phyloP scores from a whole-genome alignment of 2,113 vertebrate genomes.

The Ameiurus melas region DNA sequence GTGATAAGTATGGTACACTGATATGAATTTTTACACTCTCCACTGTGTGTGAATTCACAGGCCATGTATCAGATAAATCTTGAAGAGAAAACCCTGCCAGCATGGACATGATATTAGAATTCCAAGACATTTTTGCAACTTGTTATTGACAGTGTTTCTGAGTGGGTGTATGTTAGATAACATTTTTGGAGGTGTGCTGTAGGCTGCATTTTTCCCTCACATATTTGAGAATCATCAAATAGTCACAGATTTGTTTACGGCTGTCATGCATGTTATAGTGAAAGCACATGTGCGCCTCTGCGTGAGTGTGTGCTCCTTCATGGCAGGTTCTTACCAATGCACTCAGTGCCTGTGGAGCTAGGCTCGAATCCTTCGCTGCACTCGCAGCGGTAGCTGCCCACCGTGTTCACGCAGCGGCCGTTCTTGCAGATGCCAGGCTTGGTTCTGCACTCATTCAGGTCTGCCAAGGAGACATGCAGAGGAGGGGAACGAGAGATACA shows the following conservation, averaged over 20 bases:
- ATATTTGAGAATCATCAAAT: neutral
- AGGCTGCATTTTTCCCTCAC: neutral
- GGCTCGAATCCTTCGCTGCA: slow-evolving; percentile 87
- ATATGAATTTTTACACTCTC: neutral
- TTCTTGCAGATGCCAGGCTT: slow-evolving; percentile 88
- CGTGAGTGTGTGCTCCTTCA: slow-evolving; percentile 13
- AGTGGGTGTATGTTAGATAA: neutral
- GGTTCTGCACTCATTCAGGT: slow-evolving; percentile 86
- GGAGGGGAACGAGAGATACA: neutral
- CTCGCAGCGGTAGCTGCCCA: slow-evolving; percentile 88
- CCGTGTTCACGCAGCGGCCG: slow-evolving; percentile 84
- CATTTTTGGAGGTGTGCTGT: neutral
- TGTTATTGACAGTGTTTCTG: neutral
- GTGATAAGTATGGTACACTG: no score
- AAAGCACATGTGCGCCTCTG: slow-evolving; percentile 14
- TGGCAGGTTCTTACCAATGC: slow-evolving; percentile 78
- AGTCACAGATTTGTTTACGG: slow-evolving; percentile 8
- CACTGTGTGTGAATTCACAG: neutral
- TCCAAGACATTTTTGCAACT: neutral
- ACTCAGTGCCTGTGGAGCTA: slow-evolving; percentile 83
- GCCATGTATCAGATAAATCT: neutral
- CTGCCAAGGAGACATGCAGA: slow-evolving; percentile 61
- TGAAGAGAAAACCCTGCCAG: neutral
- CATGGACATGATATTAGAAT: neutral
- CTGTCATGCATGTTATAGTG: neutral